A percentile compares a stretch with the other conserved stretches of the same genome.
Evolutionary conservation across 2,113 vertebrate species (phyloP).

Genomic region (Hydrochoerus hydrochaeris): DNA sequence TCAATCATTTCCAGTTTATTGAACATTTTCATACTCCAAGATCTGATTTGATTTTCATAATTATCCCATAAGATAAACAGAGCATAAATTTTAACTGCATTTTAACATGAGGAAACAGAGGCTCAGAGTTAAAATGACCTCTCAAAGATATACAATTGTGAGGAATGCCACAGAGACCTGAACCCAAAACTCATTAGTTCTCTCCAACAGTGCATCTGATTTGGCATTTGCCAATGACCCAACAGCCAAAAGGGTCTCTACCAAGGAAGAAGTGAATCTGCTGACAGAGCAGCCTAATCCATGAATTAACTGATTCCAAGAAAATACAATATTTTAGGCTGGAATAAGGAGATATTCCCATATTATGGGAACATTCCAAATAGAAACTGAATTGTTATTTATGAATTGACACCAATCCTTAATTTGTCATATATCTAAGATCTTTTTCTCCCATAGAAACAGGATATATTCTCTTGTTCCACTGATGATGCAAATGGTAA

Average conservation of each 20-base stretch:
- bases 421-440: not conserved
- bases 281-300: conserved; percentile 21
- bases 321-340: not conserved
- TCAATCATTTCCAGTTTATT: not conserved
- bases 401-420: not conserved
- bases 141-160: not conserved
- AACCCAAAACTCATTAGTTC: not conserved
- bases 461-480: not conserved
- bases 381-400: conserved; percentile 19
- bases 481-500: not conserved
- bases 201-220: not conserved
- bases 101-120: conserved; percentile 36
- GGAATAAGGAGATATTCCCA: not conserved
- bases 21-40: not conserved
- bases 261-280: not conserved
- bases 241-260: conserved; percentile 29
- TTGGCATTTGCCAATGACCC: not conserved
- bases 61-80: not conserved
- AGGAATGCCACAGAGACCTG: not conserved
- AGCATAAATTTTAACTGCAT: not conserved
- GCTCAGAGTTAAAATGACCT: not conserved
- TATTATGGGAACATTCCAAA: conserved; percentile 38
- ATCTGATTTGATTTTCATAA: conserved; percentile 51
- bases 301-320: conserved; percentile 37
- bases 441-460: not conserved